These are phyloP conservation scores for Delphinapterus leucas DNA, from an alignment of 2,113 vertebrate genomes.

Conservation along the genomic window DNA sequence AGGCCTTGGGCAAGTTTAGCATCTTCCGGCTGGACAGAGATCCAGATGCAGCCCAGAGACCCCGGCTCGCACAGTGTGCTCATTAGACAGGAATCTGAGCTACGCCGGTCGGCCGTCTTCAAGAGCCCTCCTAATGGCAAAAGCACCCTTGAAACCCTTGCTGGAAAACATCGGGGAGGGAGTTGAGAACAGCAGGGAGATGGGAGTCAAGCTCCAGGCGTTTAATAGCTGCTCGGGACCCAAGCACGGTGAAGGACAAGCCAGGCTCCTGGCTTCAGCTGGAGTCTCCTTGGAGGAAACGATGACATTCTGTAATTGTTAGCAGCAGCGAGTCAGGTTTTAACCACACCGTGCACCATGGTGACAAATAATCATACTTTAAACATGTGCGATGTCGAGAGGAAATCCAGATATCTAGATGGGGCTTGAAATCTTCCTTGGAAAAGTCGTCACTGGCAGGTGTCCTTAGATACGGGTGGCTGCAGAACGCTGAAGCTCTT, in stretches of 20 bases:
- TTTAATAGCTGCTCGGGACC: not conserved
- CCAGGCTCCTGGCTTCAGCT: not conserved
- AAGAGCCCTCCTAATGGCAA: not conserved
- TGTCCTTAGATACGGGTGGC: not conserved
- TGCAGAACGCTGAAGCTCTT: not conserved
- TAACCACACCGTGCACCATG: not conserved
- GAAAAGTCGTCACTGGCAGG: not conserved
- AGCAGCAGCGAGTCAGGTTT: not conserved
- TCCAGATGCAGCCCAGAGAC: not conserved
- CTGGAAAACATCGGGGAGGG: not conserved
- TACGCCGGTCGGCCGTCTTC: not conserved
- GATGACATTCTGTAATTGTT: not conserved
- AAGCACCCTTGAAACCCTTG: not conserved
- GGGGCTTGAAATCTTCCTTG: not conserved
- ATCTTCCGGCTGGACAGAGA: not conserved
- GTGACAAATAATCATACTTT: not conserved
- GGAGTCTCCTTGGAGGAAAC: slow-evolving; percentile 16
- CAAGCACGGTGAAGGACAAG: not conserved
- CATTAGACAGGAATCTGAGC: not conserved
- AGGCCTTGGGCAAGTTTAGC: not conserved
- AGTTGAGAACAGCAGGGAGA: not conserved
- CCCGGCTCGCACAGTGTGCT: not conserved
- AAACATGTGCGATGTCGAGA: not conserved
- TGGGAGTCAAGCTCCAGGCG: not conserved
- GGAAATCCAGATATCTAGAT: not conserved